Percentiles rank a stretch among this genome's conserved stretches.
phyloP scores from a whole-genome alignment of 2,113 vertebrate genomes.

The Dendropsophus ebraccatus region DNA sequence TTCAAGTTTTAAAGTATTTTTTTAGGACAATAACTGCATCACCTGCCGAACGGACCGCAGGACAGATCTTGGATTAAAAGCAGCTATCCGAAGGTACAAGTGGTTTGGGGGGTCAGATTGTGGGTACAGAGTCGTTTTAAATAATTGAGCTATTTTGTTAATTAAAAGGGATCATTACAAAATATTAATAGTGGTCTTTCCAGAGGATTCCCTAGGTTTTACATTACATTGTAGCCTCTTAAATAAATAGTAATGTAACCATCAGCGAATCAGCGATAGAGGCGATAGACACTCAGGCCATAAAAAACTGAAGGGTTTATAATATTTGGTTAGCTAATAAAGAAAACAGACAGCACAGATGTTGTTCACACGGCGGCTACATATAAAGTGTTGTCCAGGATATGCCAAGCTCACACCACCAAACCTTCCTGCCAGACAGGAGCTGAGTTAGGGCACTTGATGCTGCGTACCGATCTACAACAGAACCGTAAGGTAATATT shows the following conservation, averaged over 20 bases:
- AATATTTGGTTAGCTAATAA: constrained; percentile 56
- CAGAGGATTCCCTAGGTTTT: no score
- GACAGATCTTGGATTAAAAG: no score
- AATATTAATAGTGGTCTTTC: neutral
- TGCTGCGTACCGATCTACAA: constrained; percentile 22
- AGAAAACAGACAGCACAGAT: constrained; percentile 23
- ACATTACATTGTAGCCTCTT: constrained; percentile 8
- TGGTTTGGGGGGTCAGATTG: no score
- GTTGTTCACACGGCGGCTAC: constrained; percentile 34
- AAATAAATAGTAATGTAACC: constrained; percentile 11
- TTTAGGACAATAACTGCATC: no score
- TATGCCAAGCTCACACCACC: constrained; percentile 27
- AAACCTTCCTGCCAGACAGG: neutral
- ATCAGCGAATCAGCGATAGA: neutral
- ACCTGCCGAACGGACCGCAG: no score
- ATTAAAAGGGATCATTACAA: no score
- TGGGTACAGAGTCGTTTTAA: no score
- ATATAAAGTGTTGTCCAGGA: constrained; percentile 4
- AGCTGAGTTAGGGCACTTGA: neutral
- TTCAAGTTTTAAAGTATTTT: no score
- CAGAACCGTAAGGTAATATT: constrained; percentile 14
- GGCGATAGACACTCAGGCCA: constrained; percentile 21
- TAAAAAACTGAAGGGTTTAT: constrained; percentile 38
- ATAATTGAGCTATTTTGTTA: no score
- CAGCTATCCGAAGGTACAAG: no score